Evolutionary conservation across 2,888 invertebrate genomes (phyloP), one percentile per base, ranked within the genome.

Genomic region (Tetragnatha montana): DNA sequence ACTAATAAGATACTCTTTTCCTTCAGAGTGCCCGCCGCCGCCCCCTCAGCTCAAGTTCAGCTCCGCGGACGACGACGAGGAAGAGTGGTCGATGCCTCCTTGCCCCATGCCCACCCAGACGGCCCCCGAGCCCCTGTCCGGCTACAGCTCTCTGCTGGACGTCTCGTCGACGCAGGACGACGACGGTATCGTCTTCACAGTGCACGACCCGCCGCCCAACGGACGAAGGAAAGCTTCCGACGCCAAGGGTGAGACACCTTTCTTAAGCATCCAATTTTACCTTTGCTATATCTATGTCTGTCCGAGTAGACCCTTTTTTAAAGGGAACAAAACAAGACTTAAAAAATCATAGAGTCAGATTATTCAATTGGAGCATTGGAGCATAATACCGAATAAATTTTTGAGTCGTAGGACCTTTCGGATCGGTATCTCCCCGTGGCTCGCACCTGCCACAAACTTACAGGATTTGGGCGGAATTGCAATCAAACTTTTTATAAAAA

Each of bases 91-190:
- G 22, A 82, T 83, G 12, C 71, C 68, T 1, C 86, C 91, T n/a
- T 49, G 88, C 78, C 88, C 88, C 10, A 86, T 51, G 1, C 84
- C 84, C 19, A 79, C 84, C 35, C 75, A 75, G 22, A 12, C 79
- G n/a, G 75, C 74, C 19, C 47, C 21, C 10, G 88, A 91, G 35
- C 88, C 88, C n/a, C 50, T 88, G 1, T 88, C 91, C 2, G 74
- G 85, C 60, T 88, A 88, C 49, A 88, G 88, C 19, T 91, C 91
- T 49, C 69, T 91, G n/a, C 50, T 88, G 17, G 88, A 91, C 51
- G 86, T 91, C 4, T 86, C 88, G 6, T 90, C 90, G 22, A 49
- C 88, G 1, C 74, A 68, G 10, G 80, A 85, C 22, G 87, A 91
- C 21, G 89, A 89, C 17, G 84, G 79, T 47, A 83, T 87, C 47